These are phyloP conservation scores for Paraescarpia echinospica DNA, from an alignment of 1,140 invertebrate species.

Conservation along the genomic window DNA sequence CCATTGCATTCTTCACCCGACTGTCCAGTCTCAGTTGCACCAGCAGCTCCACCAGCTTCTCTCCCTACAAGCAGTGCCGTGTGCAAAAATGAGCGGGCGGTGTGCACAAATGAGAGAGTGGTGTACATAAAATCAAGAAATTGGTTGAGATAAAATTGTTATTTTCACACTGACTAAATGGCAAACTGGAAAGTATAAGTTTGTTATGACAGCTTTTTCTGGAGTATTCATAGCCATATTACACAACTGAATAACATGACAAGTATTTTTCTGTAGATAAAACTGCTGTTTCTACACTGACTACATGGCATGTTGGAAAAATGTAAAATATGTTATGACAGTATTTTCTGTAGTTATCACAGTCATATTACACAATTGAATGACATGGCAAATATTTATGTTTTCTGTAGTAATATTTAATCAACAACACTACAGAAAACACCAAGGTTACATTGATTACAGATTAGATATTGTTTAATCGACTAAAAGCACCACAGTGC, in stretches of 20 bases:
- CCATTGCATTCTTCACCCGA: constrained; percentile 46
- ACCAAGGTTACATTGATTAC: not conserved
- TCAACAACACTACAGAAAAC: not conserved
- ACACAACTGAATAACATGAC: too few relatives aligned
- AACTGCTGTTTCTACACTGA: too few relatives aligned
- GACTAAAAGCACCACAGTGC: not conserved
- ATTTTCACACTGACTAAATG: not conserved
- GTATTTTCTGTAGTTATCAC: too few relatives aligned
- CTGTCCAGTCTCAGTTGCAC: constrained; percentile 41
- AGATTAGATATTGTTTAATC: not conserved
- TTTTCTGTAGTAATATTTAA: not conserved
- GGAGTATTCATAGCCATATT: not conserved
- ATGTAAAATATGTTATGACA: too few relatives aligned
- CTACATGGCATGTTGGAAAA: too few relatives aligned
- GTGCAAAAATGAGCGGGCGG: not conserved
- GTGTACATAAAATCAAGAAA: not conserved
- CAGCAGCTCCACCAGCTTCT: constrained; percentile 21
- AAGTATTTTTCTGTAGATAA: too few relatives aligned
- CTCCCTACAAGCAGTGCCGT: constrained; percentile 18
- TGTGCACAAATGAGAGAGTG: not conserved
- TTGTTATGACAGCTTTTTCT: not conserved
- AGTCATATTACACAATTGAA: too few relatives aligned
- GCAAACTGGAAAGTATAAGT: not conserved
- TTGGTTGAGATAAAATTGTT: not conserved
- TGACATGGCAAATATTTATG: not conserved